Percentiles rank a stretch among this genome's conserved stretches.
These are phyloP conservation scores for Trissoscelio sp. DNA, from an alignment of 2,888 invertebrate genomes.

Conservation along the genomic window DNA sequence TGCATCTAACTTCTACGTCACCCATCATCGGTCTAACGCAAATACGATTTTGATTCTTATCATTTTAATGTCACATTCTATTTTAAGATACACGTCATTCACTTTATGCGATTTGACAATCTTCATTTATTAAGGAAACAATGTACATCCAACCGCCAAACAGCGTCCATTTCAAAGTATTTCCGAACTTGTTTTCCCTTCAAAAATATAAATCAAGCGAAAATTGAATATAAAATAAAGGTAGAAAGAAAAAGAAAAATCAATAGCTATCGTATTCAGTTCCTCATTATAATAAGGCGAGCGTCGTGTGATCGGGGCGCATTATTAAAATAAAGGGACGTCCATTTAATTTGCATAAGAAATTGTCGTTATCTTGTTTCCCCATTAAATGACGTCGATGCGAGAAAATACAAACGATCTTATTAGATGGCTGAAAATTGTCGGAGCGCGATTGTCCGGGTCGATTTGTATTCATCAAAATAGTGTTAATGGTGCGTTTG, in stretches of 20 bases:
- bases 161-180: background rate
- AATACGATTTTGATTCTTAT: conserved; percentile 61
- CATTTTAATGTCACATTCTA: conserved; percentile 49
- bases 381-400: conserved; percentile 24
- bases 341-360: conserved; percentile 22
- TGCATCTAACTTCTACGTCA: conserved; percentile 68
- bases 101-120: conserved; percentile 30
- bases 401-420: conserved; percentile 26
- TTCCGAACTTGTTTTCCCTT: too few relatives aligned
- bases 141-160: conserved; percentile 11
- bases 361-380: conserved; percentile 36
- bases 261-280: too few relatives aligned
- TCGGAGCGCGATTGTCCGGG: conserved; percentile 27
- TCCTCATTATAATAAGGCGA: too few relatives aligned
- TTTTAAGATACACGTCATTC: conserved; percentile 36
- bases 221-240: too few relatives aligned
- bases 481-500: conserved; percentile 60
- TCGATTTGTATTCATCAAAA: conserved; percentile 52
- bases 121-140: conserved; percentile 51
- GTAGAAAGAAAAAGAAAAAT: too few relatives aligned
- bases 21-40: conserved; percentile 68
- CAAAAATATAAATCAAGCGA: too few relatives aligned
- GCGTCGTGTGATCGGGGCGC: background rate
- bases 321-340: conserved; percentile 6
- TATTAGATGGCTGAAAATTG: conserved; percentile 24